Percentiles rank a stretch among this genome's conserved stretches.
phyloP scores from a whole-genome alignment of 2,797 vertebrate species.

The Myiothlypis chrysogaster region DNA sequence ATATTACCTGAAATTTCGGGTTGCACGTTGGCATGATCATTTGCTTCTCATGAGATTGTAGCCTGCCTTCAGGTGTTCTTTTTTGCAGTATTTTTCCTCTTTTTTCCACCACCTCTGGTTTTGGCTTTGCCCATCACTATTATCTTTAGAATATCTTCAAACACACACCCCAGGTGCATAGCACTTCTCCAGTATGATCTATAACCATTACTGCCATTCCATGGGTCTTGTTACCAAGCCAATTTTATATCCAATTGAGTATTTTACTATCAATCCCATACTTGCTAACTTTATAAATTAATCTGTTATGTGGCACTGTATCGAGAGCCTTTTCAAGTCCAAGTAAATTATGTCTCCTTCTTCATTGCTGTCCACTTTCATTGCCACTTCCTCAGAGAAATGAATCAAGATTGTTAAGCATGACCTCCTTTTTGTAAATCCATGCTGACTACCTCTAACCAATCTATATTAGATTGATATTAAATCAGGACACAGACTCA shows the following conservation, averaged over 20 bases:
- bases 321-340: conserved; percentile 59
- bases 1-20: not conserved
- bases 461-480: conserved; percentile 66
- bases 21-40: not conserved
- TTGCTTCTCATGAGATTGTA: not conserved
- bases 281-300: conserved; percentile 69
- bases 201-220: not conserved
- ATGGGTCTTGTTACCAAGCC: conserved; percentile 9
- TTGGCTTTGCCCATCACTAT: not conserved
- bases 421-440: conserved; percentile 58
- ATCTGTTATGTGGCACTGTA: conserved; percentile 53
- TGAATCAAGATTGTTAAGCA: conserved; percentile 57
- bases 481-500: conserved; percentile 53
- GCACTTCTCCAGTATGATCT: not conserved
- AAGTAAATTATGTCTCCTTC: conserved; percentile 66
- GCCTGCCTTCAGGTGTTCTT: not conserved
- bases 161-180: not conserved
- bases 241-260: conserved; percentile 47
- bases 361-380: conserved; percentile 52
- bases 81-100: not conserved
- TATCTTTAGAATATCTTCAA: not conserved
- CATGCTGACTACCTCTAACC: conserved; percentile 59
- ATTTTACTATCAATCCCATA: conserved; percentile 54
- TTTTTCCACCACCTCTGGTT: not conserved
- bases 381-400: conserved; percentile 61